A percentile compares a stretch with the other conserved stretches of the same genome.
Conservation (phyloP, 1,140 invertebrate species). For the Achroia grisella region DNA sequence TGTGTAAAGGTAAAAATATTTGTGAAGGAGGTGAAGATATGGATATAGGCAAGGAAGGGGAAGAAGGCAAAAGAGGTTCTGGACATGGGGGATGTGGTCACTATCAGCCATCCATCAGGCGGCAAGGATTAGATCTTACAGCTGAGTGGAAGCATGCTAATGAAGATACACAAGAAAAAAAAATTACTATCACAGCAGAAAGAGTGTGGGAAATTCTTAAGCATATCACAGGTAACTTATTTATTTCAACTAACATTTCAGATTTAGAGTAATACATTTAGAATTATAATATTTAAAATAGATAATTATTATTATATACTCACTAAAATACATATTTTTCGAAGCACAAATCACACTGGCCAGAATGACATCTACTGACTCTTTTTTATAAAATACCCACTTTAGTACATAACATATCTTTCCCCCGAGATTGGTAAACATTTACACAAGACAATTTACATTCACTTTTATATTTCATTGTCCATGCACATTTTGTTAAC, state of each 20-base stretch:
- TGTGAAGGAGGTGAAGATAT: constrained; percentile 99
- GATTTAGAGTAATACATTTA: too few species aligned
- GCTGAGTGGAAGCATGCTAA: constrained; percentile 99
- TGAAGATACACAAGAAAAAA: constrained; percentile 98
- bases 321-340: too few species aligned
- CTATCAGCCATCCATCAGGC: constrained; percentile 94
- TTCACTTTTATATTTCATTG: too few species aligned
- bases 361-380: too few species aligned
- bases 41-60: constrained; percentile 87
- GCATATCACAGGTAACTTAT: constrained; percentile 83
- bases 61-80: constrained; percentile 81
- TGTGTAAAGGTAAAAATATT: constrained; percentile 98
- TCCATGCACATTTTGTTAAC: too few species aligned
- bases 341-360: too few species aligned
- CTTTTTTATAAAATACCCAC: too few species aligned
- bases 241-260: too few species aligned
- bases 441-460: too few species aligned
- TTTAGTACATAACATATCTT: too few species aligned
- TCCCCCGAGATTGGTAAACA: too few species aligned
- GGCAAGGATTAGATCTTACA: constrained; percentile 92
- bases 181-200: constrained; percentile 94
- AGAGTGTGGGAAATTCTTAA: constrained; percentile 97
- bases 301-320: too few species aligned
- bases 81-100: constrained; percentile 97
- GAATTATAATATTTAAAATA: not conserved